Base-by-base conservation (phyloP, 2,888 invertebrate species). In the Parnassius apollo region DNA sequence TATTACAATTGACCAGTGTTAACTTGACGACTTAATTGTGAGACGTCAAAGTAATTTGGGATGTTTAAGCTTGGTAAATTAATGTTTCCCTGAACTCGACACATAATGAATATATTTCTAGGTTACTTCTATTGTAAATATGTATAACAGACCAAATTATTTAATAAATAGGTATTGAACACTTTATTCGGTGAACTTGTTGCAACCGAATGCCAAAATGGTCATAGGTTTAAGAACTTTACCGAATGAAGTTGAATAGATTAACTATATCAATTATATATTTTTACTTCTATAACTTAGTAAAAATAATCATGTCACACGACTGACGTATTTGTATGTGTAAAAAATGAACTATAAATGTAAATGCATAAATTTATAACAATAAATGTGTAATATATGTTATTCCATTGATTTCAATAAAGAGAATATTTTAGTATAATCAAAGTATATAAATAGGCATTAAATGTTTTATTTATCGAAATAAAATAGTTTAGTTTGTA, bases 321-420 rank as follows among this genome's bases (percentile, higher is more conserved):
- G 55, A 55, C 55, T 44, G 52, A 59, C 22, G 35, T 57, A 62
- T 25, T 13, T 18, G 46, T 25, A 22, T 3, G 55, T 55, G 45
- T 13, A 55, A 45, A 35, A 59, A 56, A 42, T 56, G 46, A 35
- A 60, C 46, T 42, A 13, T 61, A 59, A 52, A 18, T 61, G 49
- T 53, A 65, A 64, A 64, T 57, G 13, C 61, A 61, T 57, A 57
- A 46, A 50, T 49, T 13, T 60, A 45, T 49, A 49, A 55, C 62
- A 58, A 42, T 63, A 50, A 58, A 59, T 55, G 51, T 55, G 45
- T 55, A 58, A 64, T 54, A 62, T 58, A 58, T 62, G 44, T 55
- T 57, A 64, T 67, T 67, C 65, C 67, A 67, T 63, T 63, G 63
- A 60, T 65, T 57, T 61, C 65, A 59, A 63, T 65, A 59, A 61